phyloP scores from a whole-genome alignment of 2,888 invertebrate species.

The Trichogramma evanescens region DNA sequence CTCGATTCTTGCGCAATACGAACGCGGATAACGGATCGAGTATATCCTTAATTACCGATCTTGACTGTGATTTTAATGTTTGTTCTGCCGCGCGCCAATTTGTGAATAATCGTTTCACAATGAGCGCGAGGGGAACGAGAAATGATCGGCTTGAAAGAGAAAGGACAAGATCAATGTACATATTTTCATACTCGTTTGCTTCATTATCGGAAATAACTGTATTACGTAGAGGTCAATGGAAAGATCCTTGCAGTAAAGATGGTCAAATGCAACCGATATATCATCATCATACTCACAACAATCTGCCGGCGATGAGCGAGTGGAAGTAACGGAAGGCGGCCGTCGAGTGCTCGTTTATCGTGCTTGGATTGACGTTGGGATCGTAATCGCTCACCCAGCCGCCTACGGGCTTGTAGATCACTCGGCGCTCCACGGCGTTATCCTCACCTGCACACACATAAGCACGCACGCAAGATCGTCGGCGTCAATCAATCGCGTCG shows the following conservation, averaged over 20 bases:
- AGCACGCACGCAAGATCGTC: background rate
- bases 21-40: background rate
- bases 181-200: background rate
- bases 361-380: conserved; percentile 57
- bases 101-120: too few species aligned
- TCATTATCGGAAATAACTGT: background rate
- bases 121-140: too few species aligned
- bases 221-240: background rate
- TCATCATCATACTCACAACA: conserved; percentile 54
- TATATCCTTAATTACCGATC: too few species aligned
- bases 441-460: conserved; percentile 47
- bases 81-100: too few species aligned
- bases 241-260: background rate
- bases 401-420: conserved; percentile 55
- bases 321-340: conserved; percentile 72
- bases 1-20: too few species aligned
- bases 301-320: conserved; percentile 60
- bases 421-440: conserved; percentile 58
- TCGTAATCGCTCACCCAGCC: conserved; percentile 63
- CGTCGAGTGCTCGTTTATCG: conserved; percentile 64
- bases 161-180: too few species aligned
- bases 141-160: too few species aligned
- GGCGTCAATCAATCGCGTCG: background rate
- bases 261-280: too few species aligned
- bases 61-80: too few species aligned